Percentiles rank a stretch among this genome's conserved stretches.
phyloP scores from a whole-genome alignment of 1,140 invertebrate species.

The Listronotus bonariensis region DNA sequence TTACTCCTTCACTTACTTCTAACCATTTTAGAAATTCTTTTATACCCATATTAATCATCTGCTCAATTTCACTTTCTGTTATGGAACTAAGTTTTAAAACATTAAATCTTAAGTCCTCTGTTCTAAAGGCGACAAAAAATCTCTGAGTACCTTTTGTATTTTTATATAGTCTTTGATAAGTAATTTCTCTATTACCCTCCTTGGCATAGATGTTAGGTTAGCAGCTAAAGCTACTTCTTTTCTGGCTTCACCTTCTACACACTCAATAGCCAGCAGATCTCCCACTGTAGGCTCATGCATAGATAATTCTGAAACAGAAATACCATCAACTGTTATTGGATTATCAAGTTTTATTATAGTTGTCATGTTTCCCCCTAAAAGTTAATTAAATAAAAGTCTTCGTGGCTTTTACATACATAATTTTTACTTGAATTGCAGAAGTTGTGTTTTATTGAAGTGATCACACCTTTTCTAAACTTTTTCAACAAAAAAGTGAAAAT shows the following conservation, averaged over 20 bases:
- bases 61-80: too few relatives aligned
- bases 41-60: too few relatives aligned
- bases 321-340: background rate
- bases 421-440: too few relatives aligned
- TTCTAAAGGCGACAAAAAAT: conserved; percentile 30
- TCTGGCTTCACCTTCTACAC: background rate
- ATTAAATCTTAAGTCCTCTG: conserved; percentile 26
- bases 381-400: too few relatives aligned
- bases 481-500: too few relatives aligned
- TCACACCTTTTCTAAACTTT: too few relatives aligned
- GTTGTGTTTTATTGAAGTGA: too few relatives aligned
- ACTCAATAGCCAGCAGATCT: background rate
- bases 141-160: conserved; percentile 11
- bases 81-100: background rate
- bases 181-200: conserved; percentile 29
- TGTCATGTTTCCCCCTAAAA: too few relatives aligned
- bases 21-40: too few relatives aligned
- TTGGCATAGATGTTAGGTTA: conserved; percentile 30
- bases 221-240: conserved; percentile 9
- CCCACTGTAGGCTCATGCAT: background rate
- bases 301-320: background rate
- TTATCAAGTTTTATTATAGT: too few relatives aligned
- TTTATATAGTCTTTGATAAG: conserved; percentile 32
- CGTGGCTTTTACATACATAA: too few relatives aligned
- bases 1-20: too few relatives aligned